Percentiles rank a stretch among this genome's conserved stretches.
phyloP scores from a whole-genome alignment of 2,888 invertebrate genomes.

The Phragmatobia fuliginosa region DNA sequence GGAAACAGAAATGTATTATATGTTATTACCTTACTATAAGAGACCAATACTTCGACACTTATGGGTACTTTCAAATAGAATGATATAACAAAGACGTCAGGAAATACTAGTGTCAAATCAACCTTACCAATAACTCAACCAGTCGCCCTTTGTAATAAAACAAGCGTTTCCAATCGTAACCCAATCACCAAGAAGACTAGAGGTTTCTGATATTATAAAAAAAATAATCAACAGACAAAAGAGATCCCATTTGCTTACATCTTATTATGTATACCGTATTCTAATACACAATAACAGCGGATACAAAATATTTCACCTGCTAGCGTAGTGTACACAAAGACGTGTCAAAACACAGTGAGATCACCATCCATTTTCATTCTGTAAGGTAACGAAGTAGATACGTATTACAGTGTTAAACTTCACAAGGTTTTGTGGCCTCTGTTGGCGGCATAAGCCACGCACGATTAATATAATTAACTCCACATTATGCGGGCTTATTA shows the following conservation, averaged over 20 bases:
- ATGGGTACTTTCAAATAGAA: no score
- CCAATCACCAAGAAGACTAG: no score
- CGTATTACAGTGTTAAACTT: conserved; percentile 17
- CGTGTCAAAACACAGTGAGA: conserved; percentile 11
- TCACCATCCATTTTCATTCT: conserved; percentile 20
- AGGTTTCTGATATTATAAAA: background rate
- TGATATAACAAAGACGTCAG: no score
- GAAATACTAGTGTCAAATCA: no score
- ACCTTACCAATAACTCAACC: no score
- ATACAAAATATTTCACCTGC: conserved; percentile 9
- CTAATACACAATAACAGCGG: background rate
- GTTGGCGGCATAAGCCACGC: conserved; percentile 41
- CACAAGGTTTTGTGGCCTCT: conserved; percentile 25
- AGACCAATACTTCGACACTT: no score
- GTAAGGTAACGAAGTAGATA: conserved; percentile 15
- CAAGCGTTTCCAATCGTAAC: no score
- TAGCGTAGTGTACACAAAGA: conserved; percentile 9
- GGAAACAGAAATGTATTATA: no score
- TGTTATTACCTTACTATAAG: no score
- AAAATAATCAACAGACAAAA: background rate
- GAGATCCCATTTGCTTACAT: background rate
- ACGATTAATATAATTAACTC: conserved; percentile 57
- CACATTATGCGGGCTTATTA: conserved; percentile 53
- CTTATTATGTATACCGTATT: background rate
- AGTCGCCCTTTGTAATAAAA: no score